Evolutionary conservation across 2,888 invertebrate genomes (phyloP).

Genomic region (Metopia argyrocephala): DNA sequence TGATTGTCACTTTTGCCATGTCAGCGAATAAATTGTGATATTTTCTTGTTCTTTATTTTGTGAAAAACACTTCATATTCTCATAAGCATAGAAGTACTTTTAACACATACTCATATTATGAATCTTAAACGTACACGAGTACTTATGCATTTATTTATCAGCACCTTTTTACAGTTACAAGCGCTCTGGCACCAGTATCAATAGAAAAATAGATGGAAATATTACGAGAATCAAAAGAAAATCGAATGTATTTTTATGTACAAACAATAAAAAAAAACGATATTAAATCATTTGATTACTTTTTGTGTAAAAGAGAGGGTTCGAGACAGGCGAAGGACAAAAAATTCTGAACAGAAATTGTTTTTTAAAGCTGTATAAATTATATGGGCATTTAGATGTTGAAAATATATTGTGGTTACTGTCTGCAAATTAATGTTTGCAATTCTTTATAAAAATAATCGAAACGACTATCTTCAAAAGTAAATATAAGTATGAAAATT

Average conservation of each 20-base stretch:
- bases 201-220: conserved; percentile 32
- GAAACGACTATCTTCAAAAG: too few species aligned
- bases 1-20: conserved; percentile 36
- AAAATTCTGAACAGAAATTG: too few species aligned
- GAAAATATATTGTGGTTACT: too few species aligned
- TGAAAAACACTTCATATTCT: not conserved
- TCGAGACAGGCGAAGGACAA: too few species aligned
- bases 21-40: conserved; percentile 32
- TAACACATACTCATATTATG: not conserved
- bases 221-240: conserved; percentile 48
- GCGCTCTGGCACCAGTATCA: too few species aligned
- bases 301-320: conserved; percentile 49
- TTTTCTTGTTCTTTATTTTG: not conserved
- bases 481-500: too few species aligned
- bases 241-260: conserved; percentile 50
- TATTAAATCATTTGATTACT: conserved; percentile 54
- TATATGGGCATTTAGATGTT: too few species aligned
- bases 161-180: not conserved
- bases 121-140: too few species aligned
- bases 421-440: too few species aligned
- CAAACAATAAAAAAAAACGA: conserved; percentile 52
- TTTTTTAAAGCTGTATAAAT: too few species aligned
- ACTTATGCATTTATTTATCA: too few species aligned
- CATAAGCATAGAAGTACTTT: not conserved
- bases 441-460: too few species aligned